Base-by-base conservation (phyloP, 2,888 invertebrate species). In the Griposia aprilina region DNA sequence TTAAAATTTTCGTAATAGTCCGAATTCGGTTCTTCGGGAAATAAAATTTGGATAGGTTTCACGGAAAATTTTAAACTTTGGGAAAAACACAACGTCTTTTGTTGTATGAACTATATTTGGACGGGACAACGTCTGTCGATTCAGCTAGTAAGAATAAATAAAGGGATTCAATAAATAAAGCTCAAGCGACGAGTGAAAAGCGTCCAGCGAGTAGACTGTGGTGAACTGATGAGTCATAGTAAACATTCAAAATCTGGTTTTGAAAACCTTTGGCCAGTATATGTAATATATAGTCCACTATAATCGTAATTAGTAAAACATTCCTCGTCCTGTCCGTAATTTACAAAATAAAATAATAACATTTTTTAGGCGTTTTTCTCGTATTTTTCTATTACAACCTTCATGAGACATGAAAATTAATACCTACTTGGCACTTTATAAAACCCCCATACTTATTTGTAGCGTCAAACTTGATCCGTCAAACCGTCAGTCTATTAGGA, bases 381-480 rank as follows among this genome's bases (percentile, higher is more conserved):
- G 65, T n/a, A 17, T 65, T n/a, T 26, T n/a, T 45, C 2, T 23
- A 41, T 23, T 62, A 76, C 1, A 15, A 77, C 26, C 81, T 72
- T 63, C 52, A 80, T 62, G 60, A 45, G 11, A 23, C 15, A 70
- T 62, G 26, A 55, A 17, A 62, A 30, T 45, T 2, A 20, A 57
- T 65, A 15, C 11, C 36, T 20, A 50, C 17, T 6, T 82, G 79
- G 63, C 79, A 79, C 36, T 36, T 26, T 11, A 66, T 11, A 75
- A 75, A 81, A 65, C 13, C 13, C n/a, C 5, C 4, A 7, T 15
- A 55, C 5, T 10, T 62, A 30, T 26, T 13, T 3, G 5, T 50
- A 6, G 23, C 11, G 59, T 69, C 36, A 60, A 60, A 57, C 36
- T 36, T 17, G 10, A 17, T 36, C 6, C 26, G 65, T 48, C 62